phyloP scores from a whole-genome alignment of 2,797 vertebrate species.

The Sebastes trivittatus region DNA sequence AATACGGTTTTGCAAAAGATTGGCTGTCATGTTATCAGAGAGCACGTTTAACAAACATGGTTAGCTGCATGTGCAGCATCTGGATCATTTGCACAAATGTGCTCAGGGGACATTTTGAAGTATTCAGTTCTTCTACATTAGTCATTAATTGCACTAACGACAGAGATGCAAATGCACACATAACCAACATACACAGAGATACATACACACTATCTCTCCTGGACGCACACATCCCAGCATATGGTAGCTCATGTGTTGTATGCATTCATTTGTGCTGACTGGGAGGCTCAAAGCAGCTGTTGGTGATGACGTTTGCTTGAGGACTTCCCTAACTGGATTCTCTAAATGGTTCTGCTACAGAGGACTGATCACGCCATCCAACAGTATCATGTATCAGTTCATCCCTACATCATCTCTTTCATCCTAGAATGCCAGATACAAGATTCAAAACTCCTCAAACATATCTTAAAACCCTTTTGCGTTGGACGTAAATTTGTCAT shows the following conservation, averaged over 20 bases:
- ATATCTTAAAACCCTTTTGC: too few relatives aligned
- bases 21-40: constrained; percentile 33
- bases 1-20: constrained; percentile 11
- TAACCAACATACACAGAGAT: constrained; percentile 1
- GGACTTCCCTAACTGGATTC: constrained; percentile 12
- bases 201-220: not conserved
- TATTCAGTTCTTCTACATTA: constrained; percentile 26
- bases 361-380: not conserved
- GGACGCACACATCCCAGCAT: not conserved
- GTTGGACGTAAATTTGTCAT: too few relatives aligned
- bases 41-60: constrained; percentile 20
- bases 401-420: too few relatives aligned
- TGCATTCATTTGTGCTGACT: constrained; percentile 26
- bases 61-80: constrained; percentile 49
- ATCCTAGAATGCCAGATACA: too few relatives aligned
- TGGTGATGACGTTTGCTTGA: constrained; percentile 5
- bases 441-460: too few relatives aligned
- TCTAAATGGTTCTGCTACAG: not conserved
- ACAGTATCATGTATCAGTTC: too few relatives aligned
- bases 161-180: constrained; percentile 21
- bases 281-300: constrained; percentile 24
- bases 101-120: constrained; percentile 31
- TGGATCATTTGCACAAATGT: constrained; percentile 51
- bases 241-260: constrained; percentile 13
- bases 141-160: constrained; percentile 54